Evolutionary conservation across 2,113 vertebrate species (phyloP).

Genomic region (Isurus oxyrinchus): DNA sequence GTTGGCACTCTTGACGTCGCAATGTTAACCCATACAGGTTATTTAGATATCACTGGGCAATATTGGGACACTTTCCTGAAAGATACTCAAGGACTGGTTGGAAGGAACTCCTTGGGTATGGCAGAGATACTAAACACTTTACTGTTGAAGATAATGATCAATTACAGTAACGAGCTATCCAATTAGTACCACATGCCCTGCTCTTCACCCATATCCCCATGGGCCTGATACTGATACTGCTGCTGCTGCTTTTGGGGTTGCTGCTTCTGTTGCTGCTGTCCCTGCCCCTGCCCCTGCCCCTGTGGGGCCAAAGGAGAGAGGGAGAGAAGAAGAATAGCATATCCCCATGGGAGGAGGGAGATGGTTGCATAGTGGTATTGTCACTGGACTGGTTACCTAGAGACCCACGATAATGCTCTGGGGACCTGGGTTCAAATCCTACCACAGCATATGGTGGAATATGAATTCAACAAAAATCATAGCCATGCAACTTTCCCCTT

Average conservation of each 20-base stretch:
- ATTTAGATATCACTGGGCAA: neutral
- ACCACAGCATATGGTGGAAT: too few species aligned
- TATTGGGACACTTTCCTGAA: neutral
- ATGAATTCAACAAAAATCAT: neutral
- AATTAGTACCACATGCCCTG: neutral
- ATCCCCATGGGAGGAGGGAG: too few species aligned
- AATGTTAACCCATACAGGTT: neutral
- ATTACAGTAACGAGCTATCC: neutral
- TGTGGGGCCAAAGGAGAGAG: too few species aligned
- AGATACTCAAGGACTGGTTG: neutral
- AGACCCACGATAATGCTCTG: too few species aligned
- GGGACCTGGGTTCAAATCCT: too few species aligned
- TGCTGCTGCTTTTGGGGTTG: too few species aligned
- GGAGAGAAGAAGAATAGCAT: too few species aligned
- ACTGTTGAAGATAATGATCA: neutral
- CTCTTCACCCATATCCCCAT: neutral
- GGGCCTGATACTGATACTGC: too few species aligned
- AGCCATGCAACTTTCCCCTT: neutral
- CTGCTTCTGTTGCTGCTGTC: too few species aligned
- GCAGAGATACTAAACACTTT: neutral
- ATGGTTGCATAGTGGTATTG: too few species aligned
- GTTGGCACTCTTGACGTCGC: neutral
- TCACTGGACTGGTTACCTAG: too few species aligned
- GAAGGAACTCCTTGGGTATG: neutral
- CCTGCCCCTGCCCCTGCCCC: too few species aligned